A percentile compares a stretch with the other conserved stretches of the same genome.
Conservation (phyloP, 2,113 vertebrate species). For the Oreotrochilus melanogaster region DNA sequence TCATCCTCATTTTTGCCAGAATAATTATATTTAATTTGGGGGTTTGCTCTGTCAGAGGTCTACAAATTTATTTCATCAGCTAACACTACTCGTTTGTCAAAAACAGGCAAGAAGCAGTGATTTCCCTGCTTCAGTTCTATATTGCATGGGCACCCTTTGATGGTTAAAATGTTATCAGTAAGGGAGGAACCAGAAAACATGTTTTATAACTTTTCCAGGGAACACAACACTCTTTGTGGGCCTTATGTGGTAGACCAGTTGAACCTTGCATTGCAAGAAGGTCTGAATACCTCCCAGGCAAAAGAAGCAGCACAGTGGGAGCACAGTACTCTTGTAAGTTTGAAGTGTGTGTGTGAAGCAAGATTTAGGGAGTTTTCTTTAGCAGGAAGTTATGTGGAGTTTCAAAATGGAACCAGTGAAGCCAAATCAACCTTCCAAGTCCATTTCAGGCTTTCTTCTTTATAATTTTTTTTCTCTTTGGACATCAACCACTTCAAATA, state of each 20-base stretch:
- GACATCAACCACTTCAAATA: conserved; percentile 75
- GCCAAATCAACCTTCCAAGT: conserved; percentile 45
- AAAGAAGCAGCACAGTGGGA: background rate
- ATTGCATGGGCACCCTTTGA: background rate
- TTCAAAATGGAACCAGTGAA: conserved; percentile 47
- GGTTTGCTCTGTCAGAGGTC: conserved; percentile 6
- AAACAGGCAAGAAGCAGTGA: background rate
- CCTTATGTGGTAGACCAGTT: background rate
- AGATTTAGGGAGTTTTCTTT: background rate
- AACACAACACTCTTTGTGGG: background rate
- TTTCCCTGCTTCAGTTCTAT: background rate
- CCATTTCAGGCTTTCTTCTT: conserved; percentile 31
- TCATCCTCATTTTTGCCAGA: conserved; percentile 27
- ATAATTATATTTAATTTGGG: conserved; percentile 49
- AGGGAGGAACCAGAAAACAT: background rate
- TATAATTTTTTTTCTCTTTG: conserved; percentile 36
- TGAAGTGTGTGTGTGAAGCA: background rate
- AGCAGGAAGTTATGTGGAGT: background rate
- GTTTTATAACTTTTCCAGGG: background rate
- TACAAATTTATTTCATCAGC: conserved; percentile 8
- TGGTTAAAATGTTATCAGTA: background rate
- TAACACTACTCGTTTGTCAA: background rate
- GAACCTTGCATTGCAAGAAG: background rate
- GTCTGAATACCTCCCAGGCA: background rate
- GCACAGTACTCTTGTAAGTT: background rate